Conservation (phyloP, 2,888 invertebrate genomes). For the Ischnura elegans region DNA sequence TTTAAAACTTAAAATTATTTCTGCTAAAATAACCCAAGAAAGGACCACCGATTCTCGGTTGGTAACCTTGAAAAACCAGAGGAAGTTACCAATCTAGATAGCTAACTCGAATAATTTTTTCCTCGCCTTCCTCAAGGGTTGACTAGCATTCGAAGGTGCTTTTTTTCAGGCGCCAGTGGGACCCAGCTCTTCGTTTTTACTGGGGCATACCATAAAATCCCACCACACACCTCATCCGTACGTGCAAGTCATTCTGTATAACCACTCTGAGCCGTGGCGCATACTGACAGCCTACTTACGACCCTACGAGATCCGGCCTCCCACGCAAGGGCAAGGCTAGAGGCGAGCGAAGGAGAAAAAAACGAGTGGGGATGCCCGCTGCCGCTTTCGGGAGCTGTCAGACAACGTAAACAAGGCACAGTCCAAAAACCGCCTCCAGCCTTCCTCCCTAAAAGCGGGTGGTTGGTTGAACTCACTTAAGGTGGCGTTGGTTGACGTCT, state of each 20-base stretch:
- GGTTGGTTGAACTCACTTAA: conserved; percentile 58
- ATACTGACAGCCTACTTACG: conserved; percentile 24
- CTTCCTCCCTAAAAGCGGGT: conserved; percentile 41
- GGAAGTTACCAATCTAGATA: not conserved
- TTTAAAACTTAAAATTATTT: too few relatives aligned
- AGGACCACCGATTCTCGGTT: too few relatives aligned
- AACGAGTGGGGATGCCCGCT: not conserved
- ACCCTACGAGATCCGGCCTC: conserved; percentile 12
- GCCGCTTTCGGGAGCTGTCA: conserved; percentile 57
- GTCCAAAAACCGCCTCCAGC: not conserved
- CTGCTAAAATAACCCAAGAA: too few relatives aligned
- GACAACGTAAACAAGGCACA: conserved; percentile 53
- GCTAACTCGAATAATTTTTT: not conserved
- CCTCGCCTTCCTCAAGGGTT: not conserved
- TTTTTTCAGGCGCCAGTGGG: conserved; percentile 13
- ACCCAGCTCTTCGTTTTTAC: conserved; percentile 6
- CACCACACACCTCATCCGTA: not conserved
- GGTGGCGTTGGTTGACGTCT: conserved; percentile 50
- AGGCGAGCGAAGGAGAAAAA: not conserved
- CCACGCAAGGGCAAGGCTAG: not conserved
- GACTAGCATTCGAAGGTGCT: conserved; percentile 14
- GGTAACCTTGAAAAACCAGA: not conserved
- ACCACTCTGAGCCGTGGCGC: not conserved
- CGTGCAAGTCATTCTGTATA: conserved; percentile 58
- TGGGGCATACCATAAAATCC: conserved; percentile 23